Base-by-base conservation (phyloP, 2,888 invertebrate genomes). In the Acheta domesticus region DNA sequence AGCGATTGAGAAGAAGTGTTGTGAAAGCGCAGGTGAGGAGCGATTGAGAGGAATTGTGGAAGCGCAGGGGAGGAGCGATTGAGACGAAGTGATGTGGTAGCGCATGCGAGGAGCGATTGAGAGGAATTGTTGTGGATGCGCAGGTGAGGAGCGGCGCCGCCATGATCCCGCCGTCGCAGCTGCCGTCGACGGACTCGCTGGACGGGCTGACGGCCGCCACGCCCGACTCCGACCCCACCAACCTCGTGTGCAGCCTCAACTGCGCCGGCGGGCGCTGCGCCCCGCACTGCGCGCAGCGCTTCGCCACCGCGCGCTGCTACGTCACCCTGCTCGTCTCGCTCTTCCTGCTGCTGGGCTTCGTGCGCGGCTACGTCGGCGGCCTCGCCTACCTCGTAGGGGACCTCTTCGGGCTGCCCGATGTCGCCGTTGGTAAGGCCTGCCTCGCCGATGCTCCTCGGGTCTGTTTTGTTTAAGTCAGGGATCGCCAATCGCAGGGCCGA, bases 351-450 rank as follows among this genome's bases (percentile, higher is more conserved):
- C 89, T 89, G 83, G 89, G 89, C 8, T 86, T 88, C 76, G 85
- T 87, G 50, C 85, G 88, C 80, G 86, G 86, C 21, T 90, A 89
- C 83, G 89, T 90, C 84, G 86, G 87, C 20, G 87, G 88, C 79
- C 89, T 90, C n/a, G 87, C 88, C 5, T 75, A 75, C 75, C 85
- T 89, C 82, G 89, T 89, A 80, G 87, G 88, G 75, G 82, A 86
- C 50, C 87, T 88, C 83, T 88, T 87, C 83, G 86, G 85, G 80
- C 88, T 88, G 83, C 84, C 88, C 81, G n/a, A 14, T 5, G 2
- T 20, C 20, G 75, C 20, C 16, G 75, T 75, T 20, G 75, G 75
- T 75, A 21, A 75, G 75, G 23, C 23, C 23, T 23, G 23, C 23
- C 23, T 2, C 23, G 23, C 23, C n/a, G n/a, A n/a, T n/a, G n/a